A percentile compares a stretch with the other conserved stretches of the same genome.
phyloP scores from a whole-genome alignment of 2,113 vertebrate genomes.

The Hippocampus mohnikei region DNA sequence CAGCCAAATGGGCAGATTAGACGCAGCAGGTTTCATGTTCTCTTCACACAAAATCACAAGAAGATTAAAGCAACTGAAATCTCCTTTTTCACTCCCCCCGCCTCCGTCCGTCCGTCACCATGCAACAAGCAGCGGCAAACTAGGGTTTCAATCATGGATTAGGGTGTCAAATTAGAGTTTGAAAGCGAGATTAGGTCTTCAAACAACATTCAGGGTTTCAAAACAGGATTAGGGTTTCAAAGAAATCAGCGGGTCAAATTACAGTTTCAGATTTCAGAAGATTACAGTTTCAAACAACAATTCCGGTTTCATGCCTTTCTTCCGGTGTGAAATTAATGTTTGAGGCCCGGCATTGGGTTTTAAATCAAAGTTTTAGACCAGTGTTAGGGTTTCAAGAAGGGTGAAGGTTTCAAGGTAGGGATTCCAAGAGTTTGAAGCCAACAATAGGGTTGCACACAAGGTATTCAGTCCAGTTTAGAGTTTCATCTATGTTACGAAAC shows the following conservation, averaged over 20 bases:
- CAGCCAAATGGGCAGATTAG: slow-evolving; percentile 70
- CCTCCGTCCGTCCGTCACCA: neutral
- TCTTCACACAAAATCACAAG: slow-evolving; percentile 65
- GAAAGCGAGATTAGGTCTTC: neutral
- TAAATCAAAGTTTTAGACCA: no score
- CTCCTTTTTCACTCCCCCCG: slow-evolving; percentile 14
- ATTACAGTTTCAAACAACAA: no score
- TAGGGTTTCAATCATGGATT: neutral
- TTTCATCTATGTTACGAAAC: no score
- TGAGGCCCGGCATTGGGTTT: no score
- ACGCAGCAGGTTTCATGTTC: slow-evolving; percentile 51
- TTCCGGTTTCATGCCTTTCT: no score
- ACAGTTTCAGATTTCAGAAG: no score
- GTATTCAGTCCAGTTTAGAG: no score
- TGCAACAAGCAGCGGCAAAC: neutral
- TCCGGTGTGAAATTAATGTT: no score
- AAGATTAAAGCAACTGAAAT: slow-evolving; percentile 62
- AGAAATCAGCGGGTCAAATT: neutral
- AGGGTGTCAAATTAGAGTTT: neutral
- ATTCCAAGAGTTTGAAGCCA: no score
- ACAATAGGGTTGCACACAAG: no score
- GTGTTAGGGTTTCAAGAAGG: no score
- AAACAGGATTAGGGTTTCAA: neutral
- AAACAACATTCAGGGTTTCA: no score
- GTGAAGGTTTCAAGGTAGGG: neutral